These are phyloP conservation scores for Erebia palarica DNA, from an alignment of 2,888 invertebrate genomes.

Conservation along the genomic window DNA sequence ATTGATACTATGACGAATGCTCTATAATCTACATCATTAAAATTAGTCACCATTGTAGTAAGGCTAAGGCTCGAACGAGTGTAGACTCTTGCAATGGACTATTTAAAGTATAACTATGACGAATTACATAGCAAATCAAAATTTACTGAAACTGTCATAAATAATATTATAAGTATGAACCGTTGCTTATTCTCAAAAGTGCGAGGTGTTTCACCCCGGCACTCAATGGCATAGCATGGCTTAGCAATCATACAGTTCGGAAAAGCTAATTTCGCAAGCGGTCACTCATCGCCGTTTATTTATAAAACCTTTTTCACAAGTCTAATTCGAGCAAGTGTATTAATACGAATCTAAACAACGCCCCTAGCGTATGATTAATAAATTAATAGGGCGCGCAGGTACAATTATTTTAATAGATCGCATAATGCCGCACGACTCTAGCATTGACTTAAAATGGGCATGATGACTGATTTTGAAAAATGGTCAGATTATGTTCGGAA, in stretches of 20 bases:
- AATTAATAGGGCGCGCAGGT: too few species aligned
- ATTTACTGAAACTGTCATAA: constrained; percentile 46
- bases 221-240: constrained; percentile 41
- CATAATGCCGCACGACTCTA: too few species aligned
- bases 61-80: not conserved
- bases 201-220: constrained; percentile 68
- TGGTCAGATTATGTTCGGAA: too few species aligned
- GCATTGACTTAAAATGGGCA: too few species aligned
- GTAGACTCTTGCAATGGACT: not conserved
- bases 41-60: not conserved
- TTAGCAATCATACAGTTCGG: constrained; percentile 35
- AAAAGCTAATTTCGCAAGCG: not conserved
- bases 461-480: too few species aligned
- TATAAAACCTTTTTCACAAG: too few species aligned
- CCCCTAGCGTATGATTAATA: too few species aligned
- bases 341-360: too few species aligned
- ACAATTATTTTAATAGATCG: too few species aligned
- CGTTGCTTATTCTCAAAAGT: constrained; percentile 65
- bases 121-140: constrained; percentile 21
- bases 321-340: too few species aligned
- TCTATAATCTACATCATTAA: not conserved
- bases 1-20: not conserved
- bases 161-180: constrained; percentile 51
- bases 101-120: not conserved
- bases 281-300: not conserved